phyloP scores from a whole-genome alignment of 2,797 vertebrate species.

The Notoglanidium macrostoma region DNA sequence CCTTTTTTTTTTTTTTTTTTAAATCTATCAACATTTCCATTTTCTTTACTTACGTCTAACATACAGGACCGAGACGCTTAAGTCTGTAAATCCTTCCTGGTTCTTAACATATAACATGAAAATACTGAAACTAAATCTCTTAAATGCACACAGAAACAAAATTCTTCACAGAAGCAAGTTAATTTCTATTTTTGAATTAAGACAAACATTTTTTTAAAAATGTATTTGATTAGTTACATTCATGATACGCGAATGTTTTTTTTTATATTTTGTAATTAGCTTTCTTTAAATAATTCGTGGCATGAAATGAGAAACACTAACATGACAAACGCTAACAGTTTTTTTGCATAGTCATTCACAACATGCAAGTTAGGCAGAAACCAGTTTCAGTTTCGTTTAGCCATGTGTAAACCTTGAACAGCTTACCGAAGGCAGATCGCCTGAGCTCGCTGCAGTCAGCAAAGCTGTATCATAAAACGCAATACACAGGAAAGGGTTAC shows the following conservation, averaged over 20 bases:
- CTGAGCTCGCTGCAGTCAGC: constrained; percentile 73
- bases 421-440: constrained; percentile 67
- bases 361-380: not conserved
- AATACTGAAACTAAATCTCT: not conserved
- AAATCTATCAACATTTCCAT: not conserved
- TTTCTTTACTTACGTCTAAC: not conserved
- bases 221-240: not conserved
- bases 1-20: not conserved
- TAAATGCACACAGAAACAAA: not conserved
- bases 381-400: constrained; percentile 3
- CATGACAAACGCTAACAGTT: not conserved
- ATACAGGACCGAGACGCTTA: not conserved
- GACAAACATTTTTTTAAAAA: not conserved
- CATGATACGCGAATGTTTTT: not conserved
- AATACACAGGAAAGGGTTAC: not conserved
- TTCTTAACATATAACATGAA: not conserved
- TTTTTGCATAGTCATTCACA: not conserved
- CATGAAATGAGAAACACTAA: not conserved
- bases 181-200: not conserved
- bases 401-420: constrained; percentile 18
- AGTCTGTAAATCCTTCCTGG: not conserved
- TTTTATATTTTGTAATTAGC: not conserved
- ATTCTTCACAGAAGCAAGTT: not conserved
- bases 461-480: constrained; percentile 63
- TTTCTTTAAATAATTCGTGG: not conserved